Conservation (phyloP, 2,797 vertebrate species). For the Pyrocephalus nanus region DNA sequence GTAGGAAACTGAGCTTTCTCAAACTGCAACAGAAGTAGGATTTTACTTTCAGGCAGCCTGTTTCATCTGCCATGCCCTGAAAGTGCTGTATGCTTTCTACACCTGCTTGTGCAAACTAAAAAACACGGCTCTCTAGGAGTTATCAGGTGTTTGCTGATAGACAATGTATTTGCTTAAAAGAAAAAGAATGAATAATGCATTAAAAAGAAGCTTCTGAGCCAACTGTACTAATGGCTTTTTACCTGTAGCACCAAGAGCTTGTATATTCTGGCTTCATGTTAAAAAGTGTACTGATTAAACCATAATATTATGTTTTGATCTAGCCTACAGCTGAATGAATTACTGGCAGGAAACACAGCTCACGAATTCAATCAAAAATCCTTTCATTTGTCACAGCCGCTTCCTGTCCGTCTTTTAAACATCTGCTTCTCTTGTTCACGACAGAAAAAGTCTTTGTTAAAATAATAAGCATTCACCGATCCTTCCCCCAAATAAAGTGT, state of each 20-base stretch:
- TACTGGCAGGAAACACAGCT: slow-evolving; percentile 80
- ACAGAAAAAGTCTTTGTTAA: slow-evolving; percentile 74
- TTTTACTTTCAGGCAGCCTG: neutral
- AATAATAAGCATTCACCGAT: slow-evolving; percentile 70
- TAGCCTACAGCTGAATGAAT: slow-evolving; percentile 76
- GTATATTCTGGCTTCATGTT: slow-evolving; percentile 53
- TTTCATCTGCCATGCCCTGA: slow-evolving; percentile 13
- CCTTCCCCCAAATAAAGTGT: slow-evolving; percentile 50
- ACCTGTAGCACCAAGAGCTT: slow-evolving; percentile 50
- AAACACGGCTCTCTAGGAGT: neutral
- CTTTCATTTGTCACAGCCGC: slow-evolving; percentile 79
- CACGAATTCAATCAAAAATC: slow-evolving; percentile 80
- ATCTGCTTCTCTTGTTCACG: slow-evolving; percentile 77
- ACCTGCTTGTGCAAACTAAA: slow-evolving; percentile 58
- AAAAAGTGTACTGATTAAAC: slow-evolving; percentile 68
- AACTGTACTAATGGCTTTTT: slow-evolving; percentile 30
- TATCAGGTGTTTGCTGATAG: slow-evolving; percentile 46
- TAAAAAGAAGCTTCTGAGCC: slow-evolving; percentile 8
- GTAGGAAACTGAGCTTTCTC: neutral
- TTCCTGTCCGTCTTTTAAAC: slow-evolving; percentile 78
- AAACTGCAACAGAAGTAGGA: neutral
- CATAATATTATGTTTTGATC: slow-evolving; percentile 74
- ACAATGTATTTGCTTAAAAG: slow-evolving; percentile 24
- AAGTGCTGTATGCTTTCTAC: slow-evolving; percentile 38
- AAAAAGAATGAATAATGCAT: neutral